Evolutionary conservation across 2,888 invertebrate species (phyloP).

Genomic region (Noctua janthina): DNA sequence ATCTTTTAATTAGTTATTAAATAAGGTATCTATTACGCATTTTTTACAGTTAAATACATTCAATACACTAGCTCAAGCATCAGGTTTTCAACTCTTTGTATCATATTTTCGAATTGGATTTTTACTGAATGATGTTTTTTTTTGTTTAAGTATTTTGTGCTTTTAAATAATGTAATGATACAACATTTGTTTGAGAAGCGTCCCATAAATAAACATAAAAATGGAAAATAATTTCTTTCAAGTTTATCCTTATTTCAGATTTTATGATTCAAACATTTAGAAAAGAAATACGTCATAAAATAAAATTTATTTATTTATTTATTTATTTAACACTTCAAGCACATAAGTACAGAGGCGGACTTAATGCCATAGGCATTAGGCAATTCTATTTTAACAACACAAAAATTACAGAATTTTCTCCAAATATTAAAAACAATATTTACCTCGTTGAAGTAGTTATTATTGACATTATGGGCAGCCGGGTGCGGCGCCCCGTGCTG

Average conservation of each 20-base stretch:
- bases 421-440: constrained; percentile 54
- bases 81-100: background rate
- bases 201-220: background rate
- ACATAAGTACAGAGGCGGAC: too few relatives aligned
- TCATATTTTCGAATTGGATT: constrained; percentile 14
- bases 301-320: too few relatives aligned
- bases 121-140: background rate
- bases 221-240: background rate
- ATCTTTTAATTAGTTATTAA: constrained; percentile 13
- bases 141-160: background rate
- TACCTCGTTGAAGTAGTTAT: constrained; percentile 89
- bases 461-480: constrained; percentile 84
- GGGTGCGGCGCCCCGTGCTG: constrained; percentile 87
- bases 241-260: background rate
- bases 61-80: background rate
- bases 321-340: too few relatives aligned
- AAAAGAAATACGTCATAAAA: background rate
- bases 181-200: background rate
- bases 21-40: background rate
- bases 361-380: too few relatives aligned
- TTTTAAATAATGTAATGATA: background rate
- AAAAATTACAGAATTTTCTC: background rate
- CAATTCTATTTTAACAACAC: background rate
- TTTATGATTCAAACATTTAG: accelerated
- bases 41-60: background rate